Base-by-base conservation (phyloP, 2,113 vertebrate species). In the Nannospalax galili region DNA sequence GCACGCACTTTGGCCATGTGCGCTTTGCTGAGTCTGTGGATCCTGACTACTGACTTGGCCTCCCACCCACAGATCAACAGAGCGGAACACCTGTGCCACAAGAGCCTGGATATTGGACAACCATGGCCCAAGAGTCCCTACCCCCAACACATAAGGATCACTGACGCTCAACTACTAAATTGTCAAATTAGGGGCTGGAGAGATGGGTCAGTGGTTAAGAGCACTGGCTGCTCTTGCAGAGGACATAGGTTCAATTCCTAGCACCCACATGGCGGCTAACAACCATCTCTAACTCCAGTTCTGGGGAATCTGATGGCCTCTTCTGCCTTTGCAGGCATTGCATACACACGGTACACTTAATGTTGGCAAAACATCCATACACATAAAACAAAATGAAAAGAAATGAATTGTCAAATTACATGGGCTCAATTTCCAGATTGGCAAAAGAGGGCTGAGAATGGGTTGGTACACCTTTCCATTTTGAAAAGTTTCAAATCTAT, bases 1-100 rank as follows among this genome's bases (percentile, higher is more conserved):
- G 2, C 24, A 24, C 11, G 1, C 0, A 19, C 90, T 64, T 52
- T 6, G 45, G 52, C 70, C 3, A 0, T 0, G 65, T 52, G 26
- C 22, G 80, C 28, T 24, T 16, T 32, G 80, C 78, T 74, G 64
- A 85, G n/a, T 70, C 7, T 12, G 84, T 60, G 16, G 0, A 0
- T 42, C 22, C 5, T n/a, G 52, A 52, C 9, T 0, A 22, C 70
- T 42, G 72, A 72, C 72, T n/a, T 0, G 1, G 65, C n/a, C 85
- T 19, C 28, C 74, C 24, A 20, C 16, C 19, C 32, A 26, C 17
- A 2, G 74, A 52, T 77, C 93, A 90, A 73, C 30, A 1, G 42
- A 69, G 65, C 75, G 24, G 30, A 88, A 67, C 10, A n/a, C 26
- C 70, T 69, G 11, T 52, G 65, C 40, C 30, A 56, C 9, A 0